A percentile compares a stretch with the other conserved stretches of the same genome.
Evolutionary conservation across 2,113 vertebrate genomes (phyloP).

Genomic region (Holacanthus passer): DNA sequence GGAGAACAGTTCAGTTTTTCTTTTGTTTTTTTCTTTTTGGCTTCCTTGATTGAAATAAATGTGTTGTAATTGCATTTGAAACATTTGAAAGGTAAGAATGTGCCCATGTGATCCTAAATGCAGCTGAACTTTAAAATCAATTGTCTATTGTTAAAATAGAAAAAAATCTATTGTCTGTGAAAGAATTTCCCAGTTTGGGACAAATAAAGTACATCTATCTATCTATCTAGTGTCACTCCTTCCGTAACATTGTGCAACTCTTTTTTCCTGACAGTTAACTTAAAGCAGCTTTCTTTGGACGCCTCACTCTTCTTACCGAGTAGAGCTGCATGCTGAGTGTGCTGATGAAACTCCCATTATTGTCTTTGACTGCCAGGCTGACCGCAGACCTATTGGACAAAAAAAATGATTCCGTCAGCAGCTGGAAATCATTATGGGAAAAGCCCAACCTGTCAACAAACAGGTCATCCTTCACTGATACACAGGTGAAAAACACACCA

Average conservation of each 20-base stretch:
- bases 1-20: not conserved
- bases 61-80: not conserved
- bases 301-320: slow-evolving; percentile 55
- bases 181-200: too few species aligned
- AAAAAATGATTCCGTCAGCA: slow-evolving; percentile 3
- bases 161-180: too few species aligned
- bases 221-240: too few species aligned
- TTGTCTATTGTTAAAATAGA: too few species aligned
- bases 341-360: slow-evolving; percentile 82
- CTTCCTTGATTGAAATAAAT: slow-evolving; percentile 1
- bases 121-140: too few species aligned
- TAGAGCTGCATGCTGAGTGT: slow-evolving; percentile 79
- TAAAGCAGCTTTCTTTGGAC: not conserved
- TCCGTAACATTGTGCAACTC: not conserved
- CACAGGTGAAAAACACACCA: slow-evolving; percentile 6
- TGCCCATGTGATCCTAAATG: too few species aligned
- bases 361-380: slow-evolving; percentile 76
- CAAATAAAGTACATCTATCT: too few species aligned
- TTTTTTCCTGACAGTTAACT: not conserved
- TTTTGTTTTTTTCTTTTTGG: not conserved
- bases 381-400: slow-evolving; percentile 69
- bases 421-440: not conserved
- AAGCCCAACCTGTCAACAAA: slow-evolving; percentile 17
- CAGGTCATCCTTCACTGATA: slow-evolving; percentile 54
- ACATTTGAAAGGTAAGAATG: not conserved